Percentiles rank a stretch among this genome's conserved stretches.
phyloP scores from a whole-genome alignment of 2,888 invertebrate species.

The Coecobrya sp. region DNA sequence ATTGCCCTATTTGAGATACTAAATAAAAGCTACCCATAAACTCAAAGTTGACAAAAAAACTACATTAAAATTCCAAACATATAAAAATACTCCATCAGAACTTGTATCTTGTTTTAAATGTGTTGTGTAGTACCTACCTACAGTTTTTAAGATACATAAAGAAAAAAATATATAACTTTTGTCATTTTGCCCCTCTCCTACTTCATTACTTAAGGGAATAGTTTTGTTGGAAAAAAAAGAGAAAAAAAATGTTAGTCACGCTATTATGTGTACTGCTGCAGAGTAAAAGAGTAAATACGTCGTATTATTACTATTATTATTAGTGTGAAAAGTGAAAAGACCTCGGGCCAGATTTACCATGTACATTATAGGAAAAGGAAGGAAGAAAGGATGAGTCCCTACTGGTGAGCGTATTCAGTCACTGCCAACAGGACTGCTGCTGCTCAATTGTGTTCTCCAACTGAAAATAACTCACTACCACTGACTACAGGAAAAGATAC shows the following conservation, averaged over 20 bases:
- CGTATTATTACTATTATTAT: slow-evolving; percentile 68
- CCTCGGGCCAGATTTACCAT: slow-evolving; percentile 59
- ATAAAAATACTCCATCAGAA: background rate
- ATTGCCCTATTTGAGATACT: background rate
- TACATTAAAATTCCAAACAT: too few species aligned
- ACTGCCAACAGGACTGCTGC: slow-evolving; percentile 58
- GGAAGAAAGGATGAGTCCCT: slow-evolving; percentile 52
- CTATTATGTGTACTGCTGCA: slow-evolving; percentile 13
- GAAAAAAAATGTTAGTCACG: background rate
- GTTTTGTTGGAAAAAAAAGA: background rate
- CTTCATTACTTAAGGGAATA: slow-evolving; percentile 71
- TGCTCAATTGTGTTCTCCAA: slow-evolving; percentile 14
- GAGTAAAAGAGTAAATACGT: slow-evolving; percentile 9
- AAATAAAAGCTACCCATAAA: too few species aligned
- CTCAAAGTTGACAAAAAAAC: too few species aligned
- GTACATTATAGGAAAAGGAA: slow-evolving; percentile 47
- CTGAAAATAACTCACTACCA: slow-evolving; percentile 30
- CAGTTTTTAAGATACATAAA: slow-evolving; percentile 4
- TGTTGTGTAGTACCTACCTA: background rate
- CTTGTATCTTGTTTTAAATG: background rate
- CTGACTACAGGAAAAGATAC: slow-evolving; percentile 18
- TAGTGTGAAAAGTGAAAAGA: slow-evolving; percentile 65
- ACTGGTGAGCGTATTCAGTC: slow-evolving; percentile 41
- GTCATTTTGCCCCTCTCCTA: slow-evolving; percentile 46
- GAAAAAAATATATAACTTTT: background rate